Evolutionary conservation across 2,113 vertebrate species (phyloP).

Genomic region (Varanus salvator): DNA sequence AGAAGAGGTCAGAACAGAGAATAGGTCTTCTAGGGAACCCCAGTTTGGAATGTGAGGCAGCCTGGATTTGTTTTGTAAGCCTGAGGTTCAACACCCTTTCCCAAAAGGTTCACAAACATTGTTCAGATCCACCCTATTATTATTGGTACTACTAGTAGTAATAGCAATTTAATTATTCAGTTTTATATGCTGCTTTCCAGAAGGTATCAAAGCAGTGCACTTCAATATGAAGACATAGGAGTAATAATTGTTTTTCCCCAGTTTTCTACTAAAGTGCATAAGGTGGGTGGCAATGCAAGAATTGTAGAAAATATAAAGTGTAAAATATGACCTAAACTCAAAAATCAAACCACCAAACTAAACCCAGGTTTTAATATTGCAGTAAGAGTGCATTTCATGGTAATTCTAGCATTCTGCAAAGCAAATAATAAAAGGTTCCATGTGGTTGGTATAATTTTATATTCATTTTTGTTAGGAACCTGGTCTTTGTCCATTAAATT

Average conservation of each 20-base stretch:
- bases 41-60: too few relatives aligned
- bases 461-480: neutral
- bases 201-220: too few relatives aligned
- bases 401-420: neutral
- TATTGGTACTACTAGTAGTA: neutral
- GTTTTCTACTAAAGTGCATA: neutral
- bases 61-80: too few relatives aligned
- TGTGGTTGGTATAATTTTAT: neutral
- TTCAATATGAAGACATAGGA: neutral
- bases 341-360: neutral
- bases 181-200: too few relatives aligned
- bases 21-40: too few relatives aligned
- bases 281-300: neutral
- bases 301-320: neutral
- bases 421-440: neutral
- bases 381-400: neutral
- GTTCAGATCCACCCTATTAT: neutral
- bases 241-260: neutral
- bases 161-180: too few relatives aligned
- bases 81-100: too few relatives aligned
- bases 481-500: slow-evolving; percentile 28
- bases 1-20: too few relatives aligned
- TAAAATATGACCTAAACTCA: neutral
- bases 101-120: too few relatives aligned
- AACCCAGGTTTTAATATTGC: neutral